These are phyloP conservation scores for Calameuta filiformis DNA, from an alignment of 2,888 invertebrate genomes.

Conservation along the genomic window DNA sequence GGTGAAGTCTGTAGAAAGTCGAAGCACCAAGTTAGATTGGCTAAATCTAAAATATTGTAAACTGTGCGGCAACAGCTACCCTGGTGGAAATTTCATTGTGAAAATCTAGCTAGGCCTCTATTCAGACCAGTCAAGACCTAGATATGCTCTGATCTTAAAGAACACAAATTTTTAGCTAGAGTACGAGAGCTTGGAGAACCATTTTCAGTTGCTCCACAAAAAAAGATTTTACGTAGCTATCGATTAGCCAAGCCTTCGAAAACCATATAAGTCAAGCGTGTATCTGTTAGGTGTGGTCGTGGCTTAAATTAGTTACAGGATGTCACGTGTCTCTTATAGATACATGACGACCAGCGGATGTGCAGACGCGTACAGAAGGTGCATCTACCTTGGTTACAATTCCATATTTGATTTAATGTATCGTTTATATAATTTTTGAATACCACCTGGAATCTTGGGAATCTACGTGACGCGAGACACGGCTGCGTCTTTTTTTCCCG, in stretches of 20 bases:
- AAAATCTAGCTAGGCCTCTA: no score
- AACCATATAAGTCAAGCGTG: not conserved
- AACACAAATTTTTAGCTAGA: no score
- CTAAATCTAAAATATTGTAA: no score
- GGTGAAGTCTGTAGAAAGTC: no score
- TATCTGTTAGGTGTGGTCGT: not conserved
- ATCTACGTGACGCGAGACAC: not conserved
- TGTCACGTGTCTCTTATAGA: not conserved
- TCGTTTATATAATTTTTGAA: not conserved
- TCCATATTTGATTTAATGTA: not conserved
- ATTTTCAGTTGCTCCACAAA: not conserved
- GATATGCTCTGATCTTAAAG: no score
- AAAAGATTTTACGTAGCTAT: not conserved
- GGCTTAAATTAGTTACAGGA: not conserved
- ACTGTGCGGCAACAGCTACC: not conserved
- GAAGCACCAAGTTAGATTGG: no score
- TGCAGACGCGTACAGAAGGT: not conserved
- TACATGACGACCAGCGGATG: not conserved
- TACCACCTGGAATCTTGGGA: not conserved
- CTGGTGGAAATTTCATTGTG: no score
- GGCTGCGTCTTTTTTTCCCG: not conserved
- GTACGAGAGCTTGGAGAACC: not conserved
- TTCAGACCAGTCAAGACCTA: no score
- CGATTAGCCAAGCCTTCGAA: not conserved
- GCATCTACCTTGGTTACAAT: not conserved